Percentiles rank a stretch among this genome's conserved stretches.
phyloP scores from a whole-genome alignment of 2,888 invertebrate genomes.

The Drosophila barbarae region DNA sequence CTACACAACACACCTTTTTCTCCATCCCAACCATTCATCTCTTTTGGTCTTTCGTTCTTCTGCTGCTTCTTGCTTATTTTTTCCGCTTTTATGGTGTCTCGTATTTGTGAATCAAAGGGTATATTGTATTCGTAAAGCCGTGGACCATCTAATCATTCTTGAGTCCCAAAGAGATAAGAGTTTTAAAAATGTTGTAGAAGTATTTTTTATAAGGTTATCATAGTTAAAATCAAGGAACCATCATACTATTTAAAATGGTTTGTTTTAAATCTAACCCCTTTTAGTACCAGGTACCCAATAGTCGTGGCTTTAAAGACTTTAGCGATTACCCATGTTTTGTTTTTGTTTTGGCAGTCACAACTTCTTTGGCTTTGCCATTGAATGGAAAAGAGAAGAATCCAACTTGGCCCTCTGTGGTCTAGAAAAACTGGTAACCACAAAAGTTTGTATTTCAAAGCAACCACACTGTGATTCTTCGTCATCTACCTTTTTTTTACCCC shows the following conservation, averaged over 20 bases:
- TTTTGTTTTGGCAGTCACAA: slow-evolving; percentile 49
- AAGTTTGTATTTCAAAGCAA: slow-evolving; percentile 53
- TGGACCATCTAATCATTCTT: not conserved
- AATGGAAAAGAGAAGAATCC: slow-evolving; percentile 25
- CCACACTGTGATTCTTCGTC: slow-evolving; percentile 42
- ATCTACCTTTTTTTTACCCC: slow-evolving; percentile 16
- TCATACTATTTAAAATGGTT: not conserved
- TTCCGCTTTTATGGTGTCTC: slow-evolving; percentile 18
- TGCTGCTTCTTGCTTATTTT: slow-evolving; percentile 39
- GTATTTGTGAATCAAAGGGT: not conserved
- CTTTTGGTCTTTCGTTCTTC: slow-evolving; percentile 12
- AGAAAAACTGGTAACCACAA: slow-evolving; percentile 58
- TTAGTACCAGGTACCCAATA: not conserved
- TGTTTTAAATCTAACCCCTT: not conserved
- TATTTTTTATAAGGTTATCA: no score
- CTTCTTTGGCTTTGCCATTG: slow-evolving; percentile 57
- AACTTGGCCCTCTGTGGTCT: slow-evolving; percentile 66
- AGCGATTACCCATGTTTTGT: slow-evolving; percentile 13
- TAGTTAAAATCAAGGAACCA: no score
- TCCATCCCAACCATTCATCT: slow-evolving; percentile 9
- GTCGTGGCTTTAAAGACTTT: not conserved
- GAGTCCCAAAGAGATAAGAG: not conserved
- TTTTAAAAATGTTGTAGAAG: no score
- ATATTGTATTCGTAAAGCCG: not conserved
- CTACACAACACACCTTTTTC: slow-evolving; percentile 43